Evolutionary conservation across 2,888 invertebrate species (phyloP), one percentile per base, ranked within the genome.

Genomic region (Tubulanus polymorphus): DNA sequence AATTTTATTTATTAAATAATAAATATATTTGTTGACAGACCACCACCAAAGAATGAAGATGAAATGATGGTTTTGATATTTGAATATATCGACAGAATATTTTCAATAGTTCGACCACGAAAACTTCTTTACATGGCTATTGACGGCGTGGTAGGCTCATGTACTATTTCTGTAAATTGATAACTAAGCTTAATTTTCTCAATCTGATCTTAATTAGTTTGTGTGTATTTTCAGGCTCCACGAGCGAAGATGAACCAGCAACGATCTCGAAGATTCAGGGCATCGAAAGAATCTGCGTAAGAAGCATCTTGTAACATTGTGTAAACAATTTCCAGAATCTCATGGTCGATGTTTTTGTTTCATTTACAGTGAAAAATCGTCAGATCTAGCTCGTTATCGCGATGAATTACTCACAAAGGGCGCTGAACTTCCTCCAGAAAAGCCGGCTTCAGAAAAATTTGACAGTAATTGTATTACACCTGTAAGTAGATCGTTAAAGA

Each of bases 1-100:
- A n/a, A n/a, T n/a, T n/a, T n/a, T n/a, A n/a, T n/a, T n/a, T n/a
- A n/a, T n/a, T n/a, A n/a, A n/a, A n/a, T n/a, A n/a, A n/a, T n/a
- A n/a, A n/a, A n/a, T n/a, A n/a, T n/a, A n/a, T n/a, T n/a, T n/a
- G n/a, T n/a, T 60, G 71, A 27, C 63, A 85, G 85, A 62, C 93
- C 96, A 1, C 89, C 97, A 0, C 99, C 99, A 0, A 92, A 91
- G 80, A 91, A 94, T 82, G 99, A 99, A 79, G 96, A 97, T 73
- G 99, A 99, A 83, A 99, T 99, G 99, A 99, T 99, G 95, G 85
- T 94, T 48, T 91, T 93, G 47, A 99, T 99, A 74, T 99, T 99
- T 78, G 96, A 96, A 71, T 97, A 95, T 79, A 96, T 99, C 63
- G 99, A 99, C 80, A 84, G 96, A 57, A 83, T 99, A 58, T 92